Base-by-base conservation (phyloP, 2,888 invertebrate genomes). In the Lepidochrysops patricia region DNA sequence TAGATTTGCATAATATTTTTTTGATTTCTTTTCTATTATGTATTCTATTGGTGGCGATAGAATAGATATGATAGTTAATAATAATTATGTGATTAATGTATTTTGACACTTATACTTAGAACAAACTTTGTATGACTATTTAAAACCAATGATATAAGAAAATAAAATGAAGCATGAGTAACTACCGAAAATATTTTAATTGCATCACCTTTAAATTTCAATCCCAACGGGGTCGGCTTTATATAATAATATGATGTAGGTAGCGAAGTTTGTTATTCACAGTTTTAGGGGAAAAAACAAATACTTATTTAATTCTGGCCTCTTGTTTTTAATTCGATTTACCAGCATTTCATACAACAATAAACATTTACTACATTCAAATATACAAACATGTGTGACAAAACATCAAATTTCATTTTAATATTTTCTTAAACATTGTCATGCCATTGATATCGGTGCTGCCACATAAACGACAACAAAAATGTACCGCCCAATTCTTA, bases 341-440 rank as follows among this genome's bases (percentile, higher is more conserved):
- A 62, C 54, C 65, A 62, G 67, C 59, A 37, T 57, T 19, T 61
- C 65, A 64, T 62, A 68, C 64, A 67, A 68, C 67, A 66, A 65
- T 64, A 66, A 63, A 62, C 61, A 62, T 63, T 43, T 43, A 64
- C 61, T 59, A 67, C 61, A 63, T 65, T 64, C 68, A 66, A 66
- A 66, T 65, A 68, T 68, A 69, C 64, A 69, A 67, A 70, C 61
- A 71, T 61, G 61, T 43, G 29, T 9, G 50, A 58, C 58, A 50
- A 49, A 19, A 27, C 54, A 54, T 19, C 5, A 26, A 49, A 25
- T 29, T 27, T 29, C 19, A 54, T 19, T 29, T 26, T 43, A 26
- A 50, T n/a, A 50, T 50, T 50, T 25, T 26, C 7, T n/a, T 50
- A 60, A 34, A 57, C 54, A 59, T 12, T n/a, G n/a, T n/a, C n/a